Base-by-base conservation (phyloP, 2,888 invertebrate species). In the Lysandra bellargus region DNA sequence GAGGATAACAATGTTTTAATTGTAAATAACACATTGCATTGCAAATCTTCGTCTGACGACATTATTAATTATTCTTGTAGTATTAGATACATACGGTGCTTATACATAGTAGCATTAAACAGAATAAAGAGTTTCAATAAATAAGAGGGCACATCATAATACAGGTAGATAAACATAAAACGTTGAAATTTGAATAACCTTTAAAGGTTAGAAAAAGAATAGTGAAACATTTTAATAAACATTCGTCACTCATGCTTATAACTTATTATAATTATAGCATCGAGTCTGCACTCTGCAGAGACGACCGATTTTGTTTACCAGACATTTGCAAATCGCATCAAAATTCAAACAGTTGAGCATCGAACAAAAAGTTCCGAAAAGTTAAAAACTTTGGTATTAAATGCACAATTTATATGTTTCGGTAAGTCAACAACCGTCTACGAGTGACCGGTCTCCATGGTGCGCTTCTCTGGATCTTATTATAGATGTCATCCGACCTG, bases 401-500 rank as follows among this genome's bases (percentile, higher is more conserved):
- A 69, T 33, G 69, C 33, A 69, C 69, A 76, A 49, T 79, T 79
- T 44, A 75, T 79, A 12, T 79, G 78, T 77, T 86, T 85, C 83
- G 84, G 84, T 87, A 88, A 91, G 92, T 93, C 92, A 93, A 92
- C 90, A 93, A 92, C 92, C 93, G 89, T 89, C 89, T 87, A 88
- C 88, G 89, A 89, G 92, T 92, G 91, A 89, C 92, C 90, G 92
- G 91, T 90, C 88, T 88, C 87, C 86, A 86, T 87, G 87, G 88
- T 89, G 87, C 88, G 90, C 90, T 90, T 91, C 91, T 92, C 92
- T 86, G 91, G 91, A 86, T 91, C 94, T 94, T 94, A 94, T 93
- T 93, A 92, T 94, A 94, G 94, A 92, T 92, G 94, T 93, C 94
- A 94, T 88, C 90, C 92, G 93, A 93, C 92, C 94, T 91, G 92